Evolutionary conservation across 2,888 invertebrate genomes (phyloP), one percentile per base, ranked within the genome.

Genomic region (Mechanitis mazaeus): DNA sequence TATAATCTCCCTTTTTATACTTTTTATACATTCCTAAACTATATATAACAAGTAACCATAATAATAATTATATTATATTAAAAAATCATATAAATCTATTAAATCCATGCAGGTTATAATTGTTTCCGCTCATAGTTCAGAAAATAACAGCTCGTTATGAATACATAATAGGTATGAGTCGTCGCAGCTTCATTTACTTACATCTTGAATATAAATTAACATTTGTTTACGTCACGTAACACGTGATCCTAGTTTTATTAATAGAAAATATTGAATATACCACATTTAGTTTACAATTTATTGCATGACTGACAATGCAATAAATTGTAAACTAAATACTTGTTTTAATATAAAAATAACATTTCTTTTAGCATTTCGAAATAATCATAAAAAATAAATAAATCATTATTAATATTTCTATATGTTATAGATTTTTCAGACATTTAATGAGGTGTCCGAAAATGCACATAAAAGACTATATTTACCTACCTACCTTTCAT

Each of bases 201-300:
- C 60, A 64, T 64, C 61, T 72, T 73, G 74, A 73, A 76, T 72
- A 75, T 75, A 78, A 72, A 74, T 74, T 75, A 77, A 78, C 79
- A 77, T 58, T 56, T 53, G 71, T 70, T 81, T 75, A 76, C 82
- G 75, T 79, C 77, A 79, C 66, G 65, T 56, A 59, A 59, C 68
- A 61, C 66, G 67, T 78, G 76, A 79, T 71, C 75, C 61, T 71
- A 72, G 65, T 63, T 72, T 70, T 78, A 77, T 77, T 76, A 75
- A 73, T 78, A 78, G 77, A 77, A 75, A 73, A 68, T 68, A 72
- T 74, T 35, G 50, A 42, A 55, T 58, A 42, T 55, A 38, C 33
- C 54, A 58, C 53, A 55, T 42, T 58, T 42, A 11, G 45, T 42
- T 58, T 38, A 53, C 45, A 35, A 55, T 35, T 55, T 55, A 55